These are phyloP conservation scores for Pseudomyrmex sp. DNA, from an alignment of 1,140 invertebrate species.

Conservation along the genomic window DNA sequence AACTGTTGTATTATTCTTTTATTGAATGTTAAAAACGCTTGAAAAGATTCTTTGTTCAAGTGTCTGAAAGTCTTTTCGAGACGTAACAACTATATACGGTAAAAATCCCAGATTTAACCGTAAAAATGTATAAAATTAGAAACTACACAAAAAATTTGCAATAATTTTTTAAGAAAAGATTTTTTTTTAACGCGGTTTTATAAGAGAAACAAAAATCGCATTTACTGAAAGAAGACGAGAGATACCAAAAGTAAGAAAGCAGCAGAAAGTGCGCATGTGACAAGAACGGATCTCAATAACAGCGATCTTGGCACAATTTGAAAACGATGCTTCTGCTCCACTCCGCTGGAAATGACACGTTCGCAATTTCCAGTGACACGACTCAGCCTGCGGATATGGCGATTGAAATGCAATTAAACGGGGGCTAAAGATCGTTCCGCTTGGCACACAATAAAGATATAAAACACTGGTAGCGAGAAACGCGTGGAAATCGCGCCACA, in stretches of 20 bases:
- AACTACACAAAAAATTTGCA: no score
- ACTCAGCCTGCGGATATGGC: neutral
- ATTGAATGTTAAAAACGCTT: neutral
- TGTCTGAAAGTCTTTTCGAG: neutral
- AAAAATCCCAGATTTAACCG: no score
- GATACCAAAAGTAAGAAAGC: neutral
- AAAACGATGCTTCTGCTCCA: neutral
- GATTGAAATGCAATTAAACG: slow-evolving; percentile 43
- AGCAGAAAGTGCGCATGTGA: neutral
- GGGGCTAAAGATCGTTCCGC: slow-evolving; percentile 7
- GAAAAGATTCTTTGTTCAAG: neutral
- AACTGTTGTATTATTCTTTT: neutral
- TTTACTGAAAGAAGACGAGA: neutral
- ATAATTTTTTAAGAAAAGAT: no score
- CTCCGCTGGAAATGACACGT: slow-evolving; percentile 9
- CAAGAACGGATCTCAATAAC: slow-evolving; percentile 2
- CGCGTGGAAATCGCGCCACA: neutral
- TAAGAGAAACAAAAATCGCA: no score
- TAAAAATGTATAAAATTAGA: no score
- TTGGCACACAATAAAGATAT: slow-evolving; percentile 28
- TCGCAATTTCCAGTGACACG: slow-evolving; percentile 23
- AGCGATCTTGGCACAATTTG: slow-evolving; percentile 13
- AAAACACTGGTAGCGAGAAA: neutral
- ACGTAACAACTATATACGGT: no score
- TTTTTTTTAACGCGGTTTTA: no score